Percentiles rank a stretch among this genome's conserved stretches.
These are phyloP conservation scores for Meteorus colon DNA, from an alignment of 2,888 invertebrate species.

Conservation along the genomic window DNA sequence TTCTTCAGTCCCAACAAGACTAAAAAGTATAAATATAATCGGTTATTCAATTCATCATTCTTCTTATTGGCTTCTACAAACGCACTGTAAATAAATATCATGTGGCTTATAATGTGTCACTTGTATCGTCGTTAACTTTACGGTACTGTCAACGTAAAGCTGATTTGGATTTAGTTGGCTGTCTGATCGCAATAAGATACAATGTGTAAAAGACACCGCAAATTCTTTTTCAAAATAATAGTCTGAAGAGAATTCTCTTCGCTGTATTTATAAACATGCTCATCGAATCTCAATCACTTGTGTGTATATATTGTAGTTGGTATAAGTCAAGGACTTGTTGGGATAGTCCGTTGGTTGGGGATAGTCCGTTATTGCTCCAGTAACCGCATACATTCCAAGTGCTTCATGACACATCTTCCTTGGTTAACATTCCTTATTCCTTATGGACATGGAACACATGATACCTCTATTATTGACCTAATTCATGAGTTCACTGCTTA, in stretches of 20 bases:
- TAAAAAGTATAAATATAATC: too few species aligned
- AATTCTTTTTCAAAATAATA: background rate
- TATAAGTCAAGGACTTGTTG: constrained; percentile 10
- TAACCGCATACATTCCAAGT: constrained; percentile 43
- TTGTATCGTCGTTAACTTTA: background rate
- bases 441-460: constrained; percentile 4
- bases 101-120: background rate
- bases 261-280: background rate
- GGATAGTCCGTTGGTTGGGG: constrained; percentile 21
- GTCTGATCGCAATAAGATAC: background rate
- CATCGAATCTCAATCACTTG: background rate
- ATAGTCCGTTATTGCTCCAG: constrained; percentile 46
- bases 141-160: background rate
- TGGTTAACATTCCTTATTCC: constrained; percentile 19
- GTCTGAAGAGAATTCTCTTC: background rate
- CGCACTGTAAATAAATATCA: background rate
- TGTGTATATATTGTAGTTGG: background rate
- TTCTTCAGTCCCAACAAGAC: too few species aligned
- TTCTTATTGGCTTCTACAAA: background rate
- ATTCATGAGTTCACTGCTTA: background rate
- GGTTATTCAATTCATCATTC: too few species aligned
- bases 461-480: constrained; percentile 2
- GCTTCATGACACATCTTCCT: constrained; percentile 35
- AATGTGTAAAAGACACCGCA: background rate
- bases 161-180: background rate